phyloP scores from a whole-genome alignment of 2,113 vertebrate species.

The Cervus canadensis region DNA sequence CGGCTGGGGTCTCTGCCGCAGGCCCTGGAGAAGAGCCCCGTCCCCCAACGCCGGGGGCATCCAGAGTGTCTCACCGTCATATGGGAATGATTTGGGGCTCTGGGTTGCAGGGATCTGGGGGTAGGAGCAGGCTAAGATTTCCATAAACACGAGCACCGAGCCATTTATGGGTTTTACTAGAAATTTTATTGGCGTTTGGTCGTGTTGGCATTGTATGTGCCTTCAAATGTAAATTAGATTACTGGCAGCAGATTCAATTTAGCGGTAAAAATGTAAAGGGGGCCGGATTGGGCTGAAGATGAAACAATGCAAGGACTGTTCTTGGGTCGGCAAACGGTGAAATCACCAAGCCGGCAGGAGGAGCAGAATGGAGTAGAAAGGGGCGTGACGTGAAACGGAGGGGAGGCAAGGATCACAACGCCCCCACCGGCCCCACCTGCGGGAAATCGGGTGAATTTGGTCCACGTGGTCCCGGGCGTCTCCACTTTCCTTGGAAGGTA shows the following conservation, averaged over 20 bases:
- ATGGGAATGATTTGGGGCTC: constrained; percentile 80
- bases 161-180: constrained; percentile 82
- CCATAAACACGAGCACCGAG: constrained; percentile 82
- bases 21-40: constrained; percentile 17
- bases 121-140: constrained; percentile 82
- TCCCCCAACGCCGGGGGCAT: constrained; percentile 62
- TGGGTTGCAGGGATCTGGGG: constrained; percentile 64
- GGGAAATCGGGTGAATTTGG: not conserved
- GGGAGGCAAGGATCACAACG: not conserved
- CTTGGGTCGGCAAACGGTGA: constrained; percentile 75
- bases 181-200: constrained; percentile 82
- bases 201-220: constrained; percentile 80
- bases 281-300: constrained; percentile 69
- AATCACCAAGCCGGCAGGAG: constrained; percentile 59
- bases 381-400: constrained; percentile 37
- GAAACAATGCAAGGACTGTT: constrained; percentile 81
- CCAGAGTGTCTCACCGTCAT: constrained; percentile 75
- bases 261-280: constrained; percentile 81
- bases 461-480: not conserved
- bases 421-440: constrained; percentile 10
- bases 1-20: constrained; percentile 1
- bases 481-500: not conserved
- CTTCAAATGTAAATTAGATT: constrained; percentile 85
- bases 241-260: constrained; percentile 83
- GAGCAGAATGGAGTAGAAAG: not conserved